Evolutionary conservation across 2,888 invertebrate species (phyloP).

Genomic region (Tenthredo amoena): DNA sequence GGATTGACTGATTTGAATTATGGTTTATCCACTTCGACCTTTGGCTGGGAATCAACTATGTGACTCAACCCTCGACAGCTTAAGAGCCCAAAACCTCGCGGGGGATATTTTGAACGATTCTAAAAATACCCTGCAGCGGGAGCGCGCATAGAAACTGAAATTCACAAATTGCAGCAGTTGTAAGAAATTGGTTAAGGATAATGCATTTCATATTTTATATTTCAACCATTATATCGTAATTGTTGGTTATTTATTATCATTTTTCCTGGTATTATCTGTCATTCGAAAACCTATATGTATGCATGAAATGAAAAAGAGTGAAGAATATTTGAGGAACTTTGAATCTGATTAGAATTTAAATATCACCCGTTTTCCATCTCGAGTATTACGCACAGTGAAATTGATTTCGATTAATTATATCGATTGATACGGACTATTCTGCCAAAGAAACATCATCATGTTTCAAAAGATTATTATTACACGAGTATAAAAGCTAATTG

Average conservation of each 20-base stretch:
- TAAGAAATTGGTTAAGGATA: too few relatives aligned
- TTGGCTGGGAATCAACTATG: neutral
- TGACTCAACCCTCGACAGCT: neutral
- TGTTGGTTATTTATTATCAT: neutral
- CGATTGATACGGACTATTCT: neutral
- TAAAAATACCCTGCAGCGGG: neutral
- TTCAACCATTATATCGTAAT: neutral
- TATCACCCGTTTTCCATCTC: neutral
- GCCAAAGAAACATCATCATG: neutral
- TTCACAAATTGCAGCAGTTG: neutral
- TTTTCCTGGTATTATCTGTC: neutral
- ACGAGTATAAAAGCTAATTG: neutral
- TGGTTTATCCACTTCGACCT: neutral
- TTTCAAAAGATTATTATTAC: neutral
- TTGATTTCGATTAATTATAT: neutral
- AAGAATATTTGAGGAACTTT: neutral
- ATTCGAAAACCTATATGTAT: neutral
- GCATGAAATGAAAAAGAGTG: neutral
- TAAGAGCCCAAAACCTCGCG: neutral
- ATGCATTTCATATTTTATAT: neutral
- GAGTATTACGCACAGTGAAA: neutral
- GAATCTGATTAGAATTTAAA: slow-evolving; percentile 1
- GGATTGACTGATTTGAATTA: slow-evolving; percentile 10
- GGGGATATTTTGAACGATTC: neutral
- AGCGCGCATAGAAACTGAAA: neutral